Conservation (phyloP, 2,113 vertebrate species). For the Anguilla japonica region DNA sequence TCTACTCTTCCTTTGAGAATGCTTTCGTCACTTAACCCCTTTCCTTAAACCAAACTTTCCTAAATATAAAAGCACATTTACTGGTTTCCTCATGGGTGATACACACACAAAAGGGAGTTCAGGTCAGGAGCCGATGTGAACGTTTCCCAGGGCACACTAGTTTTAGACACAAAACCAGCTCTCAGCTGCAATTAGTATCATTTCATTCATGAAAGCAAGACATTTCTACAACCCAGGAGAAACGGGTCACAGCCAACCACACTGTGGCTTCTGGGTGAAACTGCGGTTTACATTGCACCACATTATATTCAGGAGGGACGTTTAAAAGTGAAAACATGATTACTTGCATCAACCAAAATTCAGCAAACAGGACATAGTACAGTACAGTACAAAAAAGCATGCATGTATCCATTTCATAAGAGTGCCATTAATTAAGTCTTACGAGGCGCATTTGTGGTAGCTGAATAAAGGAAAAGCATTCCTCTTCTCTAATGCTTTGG, state of each 20-base stretch:
- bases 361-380: background rate
- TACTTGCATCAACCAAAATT: background rate
- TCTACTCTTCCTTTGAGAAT: background rate
- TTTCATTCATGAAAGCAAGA: slow-evolving; percentile 14
- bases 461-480: background rate
- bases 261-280: background rate
- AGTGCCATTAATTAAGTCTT: no score
- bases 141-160: background rate
- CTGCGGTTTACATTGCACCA: background rate
- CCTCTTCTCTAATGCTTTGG: no score
- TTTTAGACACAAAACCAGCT: background rate
- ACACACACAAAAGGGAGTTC: background rate
- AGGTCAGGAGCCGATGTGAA: background rate
- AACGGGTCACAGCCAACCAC: background rate
- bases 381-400: no score
- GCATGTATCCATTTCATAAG: no score
- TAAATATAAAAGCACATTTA: background rate
- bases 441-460: background rate
- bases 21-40: background rate
- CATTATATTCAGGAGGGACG: background rate
- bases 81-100: background rate
- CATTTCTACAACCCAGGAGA: no score
- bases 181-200: slow-evolving; percentile 10
- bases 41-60: background rate
- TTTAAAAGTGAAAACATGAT: background rate